A percentile compares a stretch with the other conserved stretches of the same genome.
Evolutionary conservation across 1,140 invertebrate species (phyloP).

Genomic region (Hermatobates lingyangjiaoensis): DNA sequence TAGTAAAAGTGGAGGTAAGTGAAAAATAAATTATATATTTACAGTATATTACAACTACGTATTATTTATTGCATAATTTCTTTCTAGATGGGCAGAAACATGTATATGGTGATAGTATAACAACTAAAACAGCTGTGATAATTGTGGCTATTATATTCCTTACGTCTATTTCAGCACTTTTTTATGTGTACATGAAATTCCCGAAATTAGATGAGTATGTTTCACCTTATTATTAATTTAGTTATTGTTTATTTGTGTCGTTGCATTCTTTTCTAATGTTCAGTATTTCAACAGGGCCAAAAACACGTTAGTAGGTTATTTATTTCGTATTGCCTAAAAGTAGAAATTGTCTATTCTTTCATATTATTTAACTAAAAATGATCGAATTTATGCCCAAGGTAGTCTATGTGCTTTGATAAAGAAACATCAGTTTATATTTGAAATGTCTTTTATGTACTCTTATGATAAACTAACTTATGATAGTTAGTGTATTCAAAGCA

Average conservation of each 20-base stretch:
- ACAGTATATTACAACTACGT: no score
- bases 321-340: background rate
- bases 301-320: background rate
- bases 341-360: background rate
- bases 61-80: no score
- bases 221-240: background rate
- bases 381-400: background rate
- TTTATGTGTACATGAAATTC: conserved; percentile 54
- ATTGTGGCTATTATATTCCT: conserved; percentile 7
- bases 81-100: no score
- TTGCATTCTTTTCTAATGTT: background rate
- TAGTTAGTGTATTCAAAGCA: no score
- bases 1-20: no score
- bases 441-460: no score
- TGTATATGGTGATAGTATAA: no score
- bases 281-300: background rate
- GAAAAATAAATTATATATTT: no score
- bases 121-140: conserved; percentile 5
- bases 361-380: background rate
- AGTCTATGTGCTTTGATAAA: background rate
- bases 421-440: no score
- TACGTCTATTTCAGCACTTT: conserved; percentile 26
- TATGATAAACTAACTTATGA: no score
- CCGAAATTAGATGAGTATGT: conserved; percentile 67
- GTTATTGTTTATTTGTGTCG: no score